Base-by-base conservation (phyloP, 2,888 invertebrate genomes). In the Coenonympha glycerion region DNA sequence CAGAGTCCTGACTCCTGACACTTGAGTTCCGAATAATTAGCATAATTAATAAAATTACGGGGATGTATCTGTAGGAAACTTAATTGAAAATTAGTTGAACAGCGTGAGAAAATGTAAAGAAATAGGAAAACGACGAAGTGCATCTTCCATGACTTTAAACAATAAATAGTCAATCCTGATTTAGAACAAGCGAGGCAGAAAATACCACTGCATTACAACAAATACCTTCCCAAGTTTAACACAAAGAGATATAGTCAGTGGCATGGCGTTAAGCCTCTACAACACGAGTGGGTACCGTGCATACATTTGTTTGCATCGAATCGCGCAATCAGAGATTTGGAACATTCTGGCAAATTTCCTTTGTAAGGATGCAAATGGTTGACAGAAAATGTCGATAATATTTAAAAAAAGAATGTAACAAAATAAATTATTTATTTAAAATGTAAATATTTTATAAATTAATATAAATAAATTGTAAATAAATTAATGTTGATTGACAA, bases 261-360 rank as follows among this genome's bases (percentile, higher is more conserved):
- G 41, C 37, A 33, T 44, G 16, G 26, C 15, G 30, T 44, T 39
- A 49, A 52, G 40, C 41, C 42, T 28, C 37, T 52, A 49, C 52
- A 42, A 36, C 36, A 42, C 31, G 39, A 31, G 49, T 36, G 16
- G 39, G 47, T 39, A 30, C 44, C 42, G 30, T 46, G 41, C 55
- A 53, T 54, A 54, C 55, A 58, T 56, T 51, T 61, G 62, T 66
- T 67, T 62, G 61, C 59, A 56, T 54, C 45, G 63, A 66, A 71
- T 69, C 65, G 64, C 64, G 64, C 63, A 65, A 68, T 68, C 65
- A 58, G 51, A 61, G 30, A 57, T 56, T 55, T 56, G 56, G 60
- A 62, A 54, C 63, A 60, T 65, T 69, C n/a, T 66, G 62, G 62
- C 62, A 60, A 49, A 56, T 54, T 49, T 37, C 46, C 26, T 47